phyloP scores from a whole-genome alignment of 2,888 invertebrate genomes.

The Parelbella ahira region DNA sequence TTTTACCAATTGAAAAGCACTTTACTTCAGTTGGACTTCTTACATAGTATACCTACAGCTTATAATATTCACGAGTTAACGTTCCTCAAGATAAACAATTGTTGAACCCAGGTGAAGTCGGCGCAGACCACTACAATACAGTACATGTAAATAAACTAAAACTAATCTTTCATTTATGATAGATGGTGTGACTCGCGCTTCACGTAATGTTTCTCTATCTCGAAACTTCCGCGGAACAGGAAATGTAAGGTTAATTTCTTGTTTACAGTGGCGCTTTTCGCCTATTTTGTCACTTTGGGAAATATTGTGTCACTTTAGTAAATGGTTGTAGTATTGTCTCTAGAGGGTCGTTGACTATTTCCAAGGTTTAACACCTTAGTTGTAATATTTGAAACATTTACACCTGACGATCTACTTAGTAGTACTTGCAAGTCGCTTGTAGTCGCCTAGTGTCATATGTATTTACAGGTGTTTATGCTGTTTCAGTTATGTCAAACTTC shows the following conservation, averaged over 20 bases:
- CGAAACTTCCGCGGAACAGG: conserved; percentile 7
- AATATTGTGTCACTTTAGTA: conserved; percentile 22
- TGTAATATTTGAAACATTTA: conserved; percentile 10
- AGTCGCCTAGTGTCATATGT: too few relatives aligned
- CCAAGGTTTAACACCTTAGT: conserved; percentile 9
- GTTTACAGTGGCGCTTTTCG: conserved; percentile 17
- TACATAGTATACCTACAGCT: too few relatives aligned
- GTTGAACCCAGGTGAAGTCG: too few relatives aligned
- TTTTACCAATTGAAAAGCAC: too few relatives aligned
- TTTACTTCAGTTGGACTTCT: too few relatives aligned
- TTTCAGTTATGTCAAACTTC: too few relatives aligned
- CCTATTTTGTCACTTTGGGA: conserved; percentile 9
- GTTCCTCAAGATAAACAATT: not conserved
- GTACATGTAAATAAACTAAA: conserved; percentile 27
- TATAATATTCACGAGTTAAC: too few relatives aligned
- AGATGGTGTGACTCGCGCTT: conserved; percentile 29
- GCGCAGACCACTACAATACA: too few relatives aligned
- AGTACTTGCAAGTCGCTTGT: not conserved
- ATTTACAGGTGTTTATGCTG: not conserved
- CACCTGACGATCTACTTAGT: not conserved
- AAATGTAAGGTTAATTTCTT: conserved; percentile 17
- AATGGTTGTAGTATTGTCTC: conserved; percentile 20
- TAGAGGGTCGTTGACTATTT: conserved; percentile 12
- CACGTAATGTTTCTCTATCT: conserved; percentile 15
- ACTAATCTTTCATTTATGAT: conserved; percentile 32